Conservation (phyloP, 2,113 vertebrate species). For the Gambusia affinis region DNA sequence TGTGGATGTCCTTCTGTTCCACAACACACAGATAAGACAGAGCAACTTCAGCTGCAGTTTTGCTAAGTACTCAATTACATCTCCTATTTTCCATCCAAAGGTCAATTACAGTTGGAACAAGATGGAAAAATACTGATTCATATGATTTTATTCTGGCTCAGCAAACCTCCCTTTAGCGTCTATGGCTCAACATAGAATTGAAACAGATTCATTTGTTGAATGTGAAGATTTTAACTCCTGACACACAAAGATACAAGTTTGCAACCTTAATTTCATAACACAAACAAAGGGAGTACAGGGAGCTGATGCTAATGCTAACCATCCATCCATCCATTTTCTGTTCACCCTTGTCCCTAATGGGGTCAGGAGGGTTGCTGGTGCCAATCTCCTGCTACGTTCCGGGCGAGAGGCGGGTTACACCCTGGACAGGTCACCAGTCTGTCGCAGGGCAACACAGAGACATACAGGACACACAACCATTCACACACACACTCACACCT, state of each 20-base stretch:
- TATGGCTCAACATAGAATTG: not conserved
- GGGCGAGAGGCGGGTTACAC: no score
- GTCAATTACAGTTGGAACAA: not conserved
- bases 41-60: not conserved
- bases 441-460: no score
- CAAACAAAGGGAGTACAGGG: not conserved
- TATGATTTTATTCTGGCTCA: not conserved
- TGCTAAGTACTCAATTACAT: not conserved
- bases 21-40: no score
- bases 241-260: not conserved
- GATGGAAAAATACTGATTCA: not conserved
- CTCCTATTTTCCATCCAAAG: no score
- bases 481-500: no score
- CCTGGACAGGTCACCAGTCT: no score
- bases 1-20: conserved; percentile 28
- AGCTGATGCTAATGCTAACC: not conserved
- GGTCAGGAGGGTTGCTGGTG: no score
- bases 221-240: not conserved
- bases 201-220: not conserved
- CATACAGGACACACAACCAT: no score
- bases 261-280: not conserved
- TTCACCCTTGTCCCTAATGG: no score
- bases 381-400: no score
- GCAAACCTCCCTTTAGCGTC: not conserved
- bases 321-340: no score